phyloP scores from a whole-genome alignment of 2,797 vertebrate species.

The Passerculus sandwichensis region DNA sequence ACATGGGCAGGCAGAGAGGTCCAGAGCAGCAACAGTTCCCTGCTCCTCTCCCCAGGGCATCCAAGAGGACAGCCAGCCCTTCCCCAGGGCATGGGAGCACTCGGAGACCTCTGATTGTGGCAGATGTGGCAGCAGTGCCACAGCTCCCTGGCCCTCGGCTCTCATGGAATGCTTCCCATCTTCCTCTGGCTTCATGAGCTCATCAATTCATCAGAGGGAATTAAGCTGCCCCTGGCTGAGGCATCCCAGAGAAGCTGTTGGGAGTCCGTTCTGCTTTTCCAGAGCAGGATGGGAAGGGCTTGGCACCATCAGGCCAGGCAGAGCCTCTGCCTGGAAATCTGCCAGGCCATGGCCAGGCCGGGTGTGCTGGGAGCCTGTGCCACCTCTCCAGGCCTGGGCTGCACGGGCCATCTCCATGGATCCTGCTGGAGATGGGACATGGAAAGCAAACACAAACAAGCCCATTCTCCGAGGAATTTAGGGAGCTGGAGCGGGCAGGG shows the following conservation, averaged over 20 bases:
- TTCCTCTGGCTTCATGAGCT: background rate
- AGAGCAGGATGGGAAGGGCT: background rate
- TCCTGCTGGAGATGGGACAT: background rate
- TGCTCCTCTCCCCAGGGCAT: background rate
- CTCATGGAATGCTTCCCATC: background rate
- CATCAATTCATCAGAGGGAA: background rate
- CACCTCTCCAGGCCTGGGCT: background rate
- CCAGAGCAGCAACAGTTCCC: background rate
- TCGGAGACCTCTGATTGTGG: background rate
- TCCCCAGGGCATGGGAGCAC: accelerated
- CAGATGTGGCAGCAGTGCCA: accelerated
- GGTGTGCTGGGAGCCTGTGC: background rate
- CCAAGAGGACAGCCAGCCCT: background rate
- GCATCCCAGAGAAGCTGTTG: background rate
- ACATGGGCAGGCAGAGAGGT: background rate
- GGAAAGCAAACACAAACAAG: background rate
- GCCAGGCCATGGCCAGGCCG: background rate
- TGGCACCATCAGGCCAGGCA: background rate
- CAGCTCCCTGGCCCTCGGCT: background rate
- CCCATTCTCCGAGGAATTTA: background rate
- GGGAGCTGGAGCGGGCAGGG: background rate
- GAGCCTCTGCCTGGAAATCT: background rate
- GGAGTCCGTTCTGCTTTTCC: background rate
- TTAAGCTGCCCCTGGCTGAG: background rate
- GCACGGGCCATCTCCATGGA: background rate